Percentiles rank a stretch among this genome's conserved stretches.
These are phyloP conservation scores for Discoglossus pictus DNA, from an alignment of 2,797 vertebrate genomes.

Conservation along the genomic window DNA sequence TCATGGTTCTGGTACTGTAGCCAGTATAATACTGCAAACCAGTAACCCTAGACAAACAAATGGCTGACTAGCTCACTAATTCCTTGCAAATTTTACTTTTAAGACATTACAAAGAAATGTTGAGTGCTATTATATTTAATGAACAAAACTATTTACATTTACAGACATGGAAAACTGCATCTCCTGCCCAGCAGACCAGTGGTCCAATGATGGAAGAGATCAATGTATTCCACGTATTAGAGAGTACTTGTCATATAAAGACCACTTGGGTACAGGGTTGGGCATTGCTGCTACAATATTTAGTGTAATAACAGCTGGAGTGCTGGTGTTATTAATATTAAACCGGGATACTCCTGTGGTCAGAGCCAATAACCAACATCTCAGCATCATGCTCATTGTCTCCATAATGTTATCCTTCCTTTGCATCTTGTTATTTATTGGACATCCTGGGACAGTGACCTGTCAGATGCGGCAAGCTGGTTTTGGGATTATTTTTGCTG, in stretches of 20 bases:
- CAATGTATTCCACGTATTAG: background rate
- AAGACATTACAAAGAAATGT: no score
- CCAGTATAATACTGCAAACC: no score
- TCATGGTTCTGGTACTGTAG: no score
- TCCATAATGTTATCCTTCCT: constrained; percentile 2
- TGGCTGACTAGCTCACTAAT: no score
- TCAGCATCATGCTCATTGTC: background rate
- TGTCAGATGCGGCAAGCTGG: background rate
- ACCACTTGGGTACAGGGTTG: no score
- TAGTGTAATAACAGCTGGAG: background rate
- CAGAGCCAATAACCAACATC: background rate
- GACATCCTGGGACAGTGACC: constrained; percentile 1
- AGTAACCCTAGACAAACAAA: no score
- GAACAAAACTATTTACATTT: no score
- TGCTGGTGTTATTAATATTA: background rate
- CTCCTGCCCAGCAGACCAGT: background rate
- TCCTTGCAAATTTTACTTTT: no score
- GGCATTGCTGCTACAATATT: background rate
- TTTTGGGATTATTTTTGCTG: constrained; percentile 29
- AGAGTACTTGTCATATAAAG: no score
- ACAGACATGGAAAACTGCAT: background rate
- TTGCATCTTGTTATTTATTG: constrained; percentile 7
- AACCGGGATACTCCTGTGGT: background rate
- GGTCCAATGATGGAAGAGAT: background rate
- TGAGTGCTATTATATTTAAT: no score